Conservation (phyloP, 1,140 invertebrate genomes). For the Zaprionus taronus region DNA sequence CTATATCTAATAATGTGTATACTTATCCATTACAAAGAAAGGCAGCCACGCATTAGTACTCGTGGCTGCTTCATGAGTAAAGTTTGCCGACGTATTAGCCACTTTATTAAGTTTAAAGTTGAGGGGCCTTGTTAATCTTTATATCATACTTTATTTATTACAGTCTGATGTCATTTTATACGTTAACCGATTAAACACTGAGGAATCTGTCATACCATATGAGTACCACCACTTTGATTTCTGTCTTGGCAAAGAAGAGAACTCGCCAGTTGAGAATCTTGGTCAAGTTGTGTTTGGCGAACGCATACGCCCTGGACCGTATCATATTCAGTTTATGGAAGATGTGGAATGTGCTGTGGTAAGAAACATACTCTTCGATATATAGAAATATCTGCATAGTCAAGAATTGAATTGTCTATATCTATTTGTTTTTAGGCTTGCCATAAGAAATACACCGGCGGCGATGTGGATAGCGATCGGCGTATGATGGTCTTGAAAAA, state of each 20-base stretch:
- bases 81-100: not conserved
- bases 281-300: slow-evolving; percentile 99
- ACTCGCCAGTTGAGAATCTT: slow-evolving; percentile 97
- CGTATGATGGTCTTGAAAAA: slow-evolving; percentile 93
- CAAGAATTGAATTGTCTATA: not conserved
- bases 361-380: slow-evolving; percentile 4
- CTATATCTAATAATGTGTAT: not conserved
- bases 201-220: slow-evolving; percentile 98
- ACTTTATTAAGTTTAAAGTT: not conserved
- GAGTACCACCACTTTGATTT: slow-evolving; percentile 99
- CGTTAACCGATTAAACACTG: slow-evolving; percentile 98
- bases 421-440: slow-evolving; percentile 84
- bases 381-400: too few species aligned
- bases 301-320: slow-evolving; percentile 96
- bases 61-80: not conserved
- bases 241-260: slow-evolving; percentile 89
- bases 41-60: not conserved
- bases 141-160: slow-evolving; percentile 8
- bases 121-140: not conserved
- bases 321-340: slow-evolving; percentile 91
- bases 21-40: not conserved
- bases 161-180: slow-evolving; percentile 86
- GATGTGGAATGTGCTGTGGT: slow-evolving; percentile 89
- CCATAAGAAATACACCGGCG: slow-evolving; percentile 89
- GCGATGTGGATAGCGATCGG: slow-evolving; percentile 87